Evolutionary conservation across 1,140 invertebrate species (phyloP), one percentile per base, ranked within the genome.

Genomic region (Spodoptera frugiperda): DNA sequence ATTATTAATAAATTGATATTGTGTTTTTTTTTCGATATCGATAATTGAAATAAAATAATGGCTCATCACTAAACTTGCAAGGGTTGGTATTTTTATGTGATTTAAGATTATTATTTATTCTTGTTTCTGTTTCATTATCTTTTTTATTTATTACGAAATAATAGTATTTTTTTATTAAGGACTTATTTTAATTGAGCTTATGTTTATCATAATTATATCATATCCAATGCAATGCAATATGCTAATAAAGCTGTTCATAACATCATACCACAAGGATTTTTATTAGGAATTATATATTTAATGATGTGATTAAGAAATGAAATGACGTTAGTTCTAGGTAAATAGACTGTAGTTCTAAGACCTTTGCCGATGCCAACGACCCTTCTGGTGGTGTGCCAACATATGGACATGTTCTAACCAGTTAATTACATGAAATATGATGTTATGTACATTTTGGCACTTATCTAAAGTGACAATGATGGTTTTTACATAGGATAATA

Each of bases 271-370:
- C 25, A 25, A 25, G 25, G 2, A 25, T 39, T 39, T 39, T 10
- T 39, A 39, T 39, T 39, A 39, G 4, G 5, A 39, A 3, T 30
- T 2, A 30, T 30, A 30, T 30, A 30, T 30, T 3, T n/a, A n/a
- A n/a, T n/a, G 33, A 39, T 6, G 9, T 6, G 6, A 39, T 10
- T 39, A 39, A 0, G 8, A 21, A 54, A 15, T 2, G 10, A 54
- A 54, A 6, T 11, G 21, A 21, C 15, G 49, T 17, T 53, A 25
- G 21, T 57, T 12, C n/a, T 44, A 44, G 33, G 59, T 44, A 44
- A 63, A 63, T 44, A 63, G 15, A 39, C 15, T 39, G n/a, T 8
- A 44, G 59, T 63, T 33, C 59, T 44, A 63, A 63, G 59, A 44
- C 33, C 59, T 63, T n/a, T 57, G 54, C 19, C 0, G 10, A 15